phyloP scores from a whole-genome alignment of 2,888 invertebrate genomes.

The Eristalinus sepulchralis region DNA sequence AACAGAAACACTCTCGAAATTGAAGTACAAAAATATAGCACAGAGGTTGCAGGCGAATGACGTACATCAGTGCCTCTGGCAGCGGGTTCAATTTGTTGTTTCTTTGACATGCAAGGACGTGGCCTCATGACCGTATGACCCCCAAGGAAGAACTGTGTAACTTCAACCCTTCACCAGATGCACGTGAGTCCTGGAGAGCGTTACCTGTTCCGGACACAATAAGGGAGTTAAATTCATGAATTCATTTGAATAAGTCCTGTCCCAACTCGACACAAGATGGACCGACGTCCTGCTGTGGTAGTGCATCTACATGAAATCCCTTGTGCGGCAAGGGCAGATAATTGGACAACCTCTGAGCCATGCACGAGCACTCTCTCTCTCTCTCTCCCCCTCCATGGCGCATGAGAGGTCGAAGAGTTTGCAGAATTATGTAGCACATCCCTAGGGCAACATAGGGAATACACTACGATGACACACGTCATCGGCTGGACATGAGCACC shows the following conservation, averaged over 20 bases:
- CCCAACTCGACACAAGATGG: neutral
- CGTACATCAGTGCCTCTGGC: neutral
- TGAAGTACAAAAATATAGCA: too few relatives aligned
- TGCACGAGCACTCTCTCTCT: neutral
- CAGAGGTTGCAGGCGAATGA: too few relatives aligned
- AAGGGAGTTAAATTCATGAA: neutral
- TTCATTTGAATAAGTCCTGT: neutral
- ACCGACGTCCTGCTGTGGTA: neutral
- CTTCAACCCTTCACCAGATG: neutral
- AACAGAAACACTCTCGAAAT: too few relatives aligned
- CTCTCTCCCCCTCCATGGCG: neutral
- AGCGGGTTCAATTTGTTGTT: neutral
- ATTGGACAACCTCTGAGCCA: neutral
- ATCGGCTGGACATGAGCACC: constrained; percentile 35
- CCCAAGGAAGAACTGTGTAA: neutral
- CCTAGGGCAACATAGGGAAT: constrained; percentile 17
- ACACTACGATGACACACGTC: constrained; percentile 12
- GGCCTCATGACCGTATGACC: neutral
- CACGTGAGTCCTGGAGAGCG: neutral
- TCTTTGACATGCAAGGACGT: neutral
- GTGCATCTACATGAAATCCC: neutral
- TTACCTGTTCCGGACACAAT: neutral
- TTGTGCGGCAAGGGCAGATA: neutral
- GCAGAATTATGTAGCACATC: constrained; percentile 3
- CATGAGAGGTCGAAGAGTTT: neutral